Evolutionary conservation across 1,140 invertebrate species (phyloP).

Genomic region (Brachionus angularis): DNA sequence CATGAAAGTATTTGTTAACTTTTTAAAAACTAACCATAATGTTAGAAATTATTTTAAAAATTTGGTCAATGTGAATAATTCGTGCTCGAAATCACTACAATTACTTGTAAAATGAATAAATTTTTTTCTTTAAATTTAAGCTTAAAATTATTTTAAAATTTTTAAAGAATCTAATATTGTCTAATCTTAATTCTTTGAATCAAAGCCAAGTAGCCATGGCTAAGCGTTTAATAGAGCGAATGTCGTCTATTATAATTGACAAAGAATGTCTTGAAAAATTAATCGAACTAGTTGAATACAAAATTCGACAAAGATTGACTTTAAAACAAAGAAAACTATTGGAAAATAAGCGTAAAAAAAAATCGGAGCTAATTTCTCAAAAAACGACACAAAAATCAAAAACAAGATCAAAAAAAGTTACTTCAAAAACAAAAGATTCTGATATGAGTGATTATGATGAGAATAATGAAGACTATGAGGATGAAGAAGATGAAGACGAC

Average conservation of each 20-base stretch:
- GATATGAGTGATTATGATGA: constrained; percentile 51
- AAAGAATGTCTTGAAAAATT: constrained; percentile 65
- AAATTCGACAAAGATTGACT: constrained; percentile 23
- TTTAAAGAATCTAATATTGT: constrained; percentile 85
- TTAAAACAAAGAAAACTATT: constrained; percentile 42
- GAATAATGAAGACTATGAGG: constrained; percentile 48
- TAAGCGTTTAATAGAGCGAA: constrained; percentile 84
- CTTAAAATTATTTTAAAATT: too few species aligned
- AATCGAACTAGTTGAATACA: constrained; percentile 54
- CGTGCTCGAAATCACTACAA: constrained; percentile 29
- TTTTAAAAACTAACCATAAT: constrained; percentile 28
- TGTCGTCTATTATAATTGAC: constrained; percentile 92
- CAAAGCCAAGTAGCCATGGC: constrained; percentile 67
- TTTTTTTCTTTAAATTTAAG: constrained; percentile 37
- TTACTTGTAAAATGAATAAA: neutral
- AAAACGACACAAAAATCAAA: constrained; percentile 49
- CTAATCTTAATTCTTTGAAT: constrained; percentile 75
- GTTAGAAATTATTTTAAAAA: constrained; percentile 34
- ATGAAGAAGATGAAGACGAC: constrained; percentile 25
- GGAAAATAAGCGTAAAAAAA: constrained; percentile 49
- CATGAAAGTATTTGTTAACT: constrained; percentile 24
- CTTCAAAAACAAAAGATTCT: constrained; percentile 45
- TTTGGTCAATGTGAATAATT: constrained; percentile 34
- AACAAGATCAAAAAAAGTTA: constrained; percentile 37
- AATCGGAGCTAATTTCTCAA: constrained; percentile 49